phyloP scores from a whole-genome alignment of 2,888 invertebrate genomes.

The Brachyptera risi region DNA sequence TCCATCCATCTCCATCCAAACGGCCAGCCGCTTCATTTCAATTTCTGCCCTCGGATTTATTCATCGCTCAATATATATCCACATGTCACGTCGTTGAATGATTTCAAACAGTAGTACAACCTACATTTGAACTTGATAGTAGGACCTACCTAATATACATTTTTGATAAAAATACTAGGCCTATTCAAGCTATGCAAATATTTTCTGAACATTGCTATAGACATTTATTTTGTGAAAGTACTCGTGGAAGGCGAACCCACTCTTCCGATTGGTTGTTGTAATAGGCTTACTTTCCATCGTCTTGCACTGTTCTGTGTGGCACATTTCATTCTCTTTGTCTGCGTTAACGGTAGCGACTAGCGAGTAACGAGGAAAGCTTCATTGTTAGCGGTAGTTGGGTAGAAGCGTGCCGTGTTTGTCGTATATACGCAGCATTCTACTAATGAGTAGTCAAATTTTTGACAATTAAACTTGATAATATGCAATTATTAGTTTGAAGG shows the following conservation, averaged over 20 bases:
- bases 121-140: too few species aligned
- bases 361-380: too few species aligned
- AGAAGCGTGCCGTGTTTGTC: neutral
- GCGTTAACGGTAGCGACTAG: too few species aligned
- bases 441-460: slow-evolving; percentile 26
- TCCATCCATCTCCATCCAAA: neutral
- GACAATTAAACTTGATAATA: slow-evolving; percentile 18
- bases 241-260: neutral
- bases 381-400: neutral
- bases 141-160: too few species aligned
- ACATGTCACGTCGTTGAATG: neutral
- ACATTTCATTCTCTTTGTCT: too few species aligned
- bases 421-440: neutral
- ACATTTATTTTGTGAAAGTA: neutral
- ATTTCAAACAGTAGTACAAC: neutral
- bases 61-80: neutral
- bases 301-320: too few species aligned
- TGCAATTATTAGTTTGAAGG: too few species aligned
- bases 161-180: neutral
- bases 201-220: slow-evolving; percentile 1
- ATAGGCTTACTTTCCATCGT: too few species aligned
- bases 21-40: neutral
- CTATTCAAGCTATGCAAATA: neutral
- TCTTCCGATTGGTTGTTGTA: neutral
- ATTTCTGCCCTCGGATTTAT: neutral